These are phyloP conservation scores for Agrotis exclamationis DNA, from an alignment of 2,888 invertebrate species.

Conservation along the genomic window DNA sequence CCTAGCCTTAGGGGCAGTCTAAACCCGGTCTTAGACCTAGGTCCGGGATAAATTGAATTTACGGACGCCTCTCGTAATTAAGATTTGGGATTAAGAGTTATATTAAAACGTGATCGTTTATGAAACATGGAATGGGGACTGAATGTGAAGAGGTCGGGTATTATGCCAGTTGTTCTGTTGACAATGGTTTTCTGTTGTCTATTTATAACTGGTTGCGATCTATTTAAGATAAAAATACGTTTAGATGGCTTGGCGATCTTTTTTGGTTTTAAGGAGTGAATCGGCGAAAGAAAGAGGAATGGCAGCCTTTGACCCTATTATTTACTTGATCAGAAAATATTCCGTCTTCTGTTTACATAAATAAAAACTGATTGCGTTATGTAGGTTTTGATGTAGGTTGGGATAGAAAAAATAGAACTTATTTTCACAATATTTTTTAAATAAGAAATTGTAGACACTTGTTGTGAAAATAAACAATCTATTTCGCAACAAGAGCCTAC, in stretches of 20 bases:
- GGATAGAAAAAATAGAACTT: no score
- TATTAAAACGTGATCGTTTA: slow-evolving; percentile 53
- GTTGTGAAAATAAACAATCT: slow-evolving; percentile 1
- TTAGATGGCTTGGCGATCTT: no score
- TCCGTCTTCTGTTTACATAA: no score
- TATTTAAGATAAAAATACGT: neutral
- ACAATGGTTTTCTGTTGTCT: slow-evolving; percentile 7
- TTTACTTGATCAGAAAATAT: no score
- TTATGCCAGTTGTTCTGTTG: slow-evolving; percentile 11
- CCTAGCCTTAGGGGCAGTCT: slow-evolving; percentile 64
- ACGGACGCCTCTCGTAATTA: slow-evolving; percentile 59
- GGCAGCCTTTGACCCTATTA: no score
- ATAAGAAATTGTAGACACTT: neutral
- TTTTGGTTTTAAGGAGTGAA: no score
- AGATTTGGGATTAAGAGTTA: slow-evolving; percentile 61
- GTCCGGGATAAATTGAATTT: slow-evolving; percentile 63
- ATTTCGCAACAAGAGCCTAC: neutral
- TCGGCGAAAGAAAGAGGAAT: no score
- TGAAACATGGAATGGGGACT: slow-evolving; percentile 37
- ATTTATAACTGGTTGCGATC: neutral
- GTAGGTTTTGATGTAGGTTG: no score
- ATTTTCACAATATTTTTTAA: no score
- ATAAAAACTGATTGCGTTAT: no score
- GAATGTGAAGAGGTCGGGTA: slow-evolving; percentile 8
- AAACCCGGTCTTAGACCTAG: slow-evolving; percentile 19